Evolutionary conservation across 2,797 vertebrate genomes (phyloP).

Genomic region (Urophycis tenuis): DNA sequence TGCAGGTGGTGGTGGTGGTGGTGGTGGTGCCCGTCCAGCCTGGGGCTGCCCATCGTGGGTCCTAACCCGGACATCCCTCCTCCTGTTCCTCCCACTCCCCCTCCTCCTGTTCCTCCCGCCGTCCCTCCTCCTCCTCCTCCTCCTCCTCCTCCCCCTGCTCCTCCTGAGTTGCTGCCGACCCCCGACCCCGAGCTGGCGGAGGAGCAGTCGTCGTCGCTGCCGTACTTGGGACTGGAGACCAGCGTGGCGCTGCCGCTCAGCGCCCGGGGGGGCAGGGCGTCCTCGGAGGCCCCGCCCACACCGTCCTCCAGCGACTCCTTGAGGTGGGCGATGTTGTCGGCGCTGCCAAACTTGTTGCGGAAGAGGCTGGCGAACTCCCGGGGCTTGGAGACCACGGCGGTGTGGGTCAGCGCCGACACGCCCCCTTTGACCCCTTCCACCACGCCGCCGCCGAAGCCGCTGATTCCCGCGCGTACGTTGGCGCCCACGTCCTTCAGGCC

Average conservation of each 20-base stretch:
- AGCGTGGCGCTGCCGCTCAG: conserved; percentile 94
- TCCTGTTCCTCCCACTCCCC: conserved; percentile 72
- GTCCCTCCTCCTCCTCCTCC: conserved; percentile 64
- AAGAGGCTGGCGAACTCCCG: conserved; percentile 94
- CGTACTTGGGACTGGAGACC: conserved; percentile 95
- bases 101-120: conserved; percentile 61
- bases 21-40: conserved; percentile 81
- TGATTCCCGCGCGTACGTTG: conserved; percentile 93
- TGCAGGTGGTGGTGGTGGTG: conserved; percentile 76
- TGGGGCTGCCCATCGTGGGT: conserved; percentile 83
- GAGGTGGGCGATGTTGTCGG: conserved; percentile 93
- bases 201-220: conserved; percentile 94
- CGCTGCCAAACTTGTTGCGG: conserved; percentile 96
- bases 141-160: conserved; percentile 68
- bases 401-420: conserved; percentile 89
- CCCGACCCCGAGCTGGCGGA: conserved; percentile 87
- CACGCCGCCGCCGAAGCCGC: conserved; percentile 91
- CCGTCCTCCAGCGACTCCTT: conserved; percentile 85
- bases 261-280: conserved; percentile 77
- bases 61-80: conserved; percentile 61
- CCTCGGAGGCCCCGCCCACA: conserved; percentile 76
- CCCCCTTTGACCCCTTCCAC: conserved; percentile 94
- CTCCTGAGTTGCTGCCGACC: conserved; percentile 87
- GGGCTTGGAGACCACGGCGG: conserved; percentile 90
- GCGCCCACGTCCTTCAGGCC: conserved; percentile 93